Percentiles rank a stretch among this genome's conserved stretches.
These are phyloP conservation scores for Chamaetylas fuelleborni DNA, from an alignment of 2,113 vertebrate species.

Conservation along the genomic window DNA sequence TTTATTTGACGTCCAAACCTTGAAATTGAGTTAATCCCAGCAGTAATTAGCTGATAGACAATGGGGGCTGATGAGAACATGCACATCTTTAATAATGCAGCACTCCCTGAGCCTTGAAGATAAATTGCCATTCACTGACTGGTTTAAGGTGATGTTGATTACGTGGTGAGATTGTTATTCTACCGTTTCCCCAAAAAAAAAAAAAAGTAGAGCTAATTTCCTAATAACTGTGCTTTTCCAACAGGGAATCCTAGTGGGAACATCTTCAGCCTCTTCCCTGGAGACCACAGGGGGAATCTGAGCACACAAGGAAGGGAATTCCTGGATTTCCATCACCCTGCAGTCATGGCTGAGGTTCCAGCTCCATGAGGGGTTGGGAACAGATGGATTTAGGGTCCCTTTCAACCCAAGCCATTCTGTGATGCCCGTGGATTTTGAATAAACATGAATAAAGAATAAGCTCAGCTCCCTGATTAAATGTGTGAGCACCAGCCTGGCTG, in stretches of 20 bases:
- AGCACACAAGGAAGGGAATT: neutral
- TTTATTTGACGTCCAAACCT: neutral
- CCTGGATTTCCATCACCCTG: neutral
- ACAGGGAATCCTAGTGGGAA: neutral
- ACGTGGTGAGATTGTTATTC: neutral
- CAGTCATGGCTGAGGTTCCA: neutral
- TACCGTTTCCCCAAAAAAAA: neutral
- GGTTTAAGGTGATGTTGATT: neutral
- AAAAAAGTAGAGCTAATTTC: neutral
- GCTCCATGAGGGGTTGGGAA: neutral
- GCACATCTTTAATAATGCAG: neutral
- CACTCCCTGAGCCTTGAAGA: neutral
- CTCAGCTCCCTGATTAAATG: neutral
- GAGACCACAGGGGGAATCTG: neutral
- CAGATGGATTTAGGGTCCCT: neutral
- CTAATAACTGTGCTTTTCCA: no score
- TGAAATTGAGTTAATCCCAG: neutral
- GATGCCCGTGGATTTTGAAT: neutral
- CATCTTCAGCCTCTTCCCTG: neutral
- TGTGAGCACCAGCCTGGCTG: neutral
- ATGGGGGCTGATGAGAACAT: neutral
- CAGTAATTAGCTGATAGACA: conserved; percentile 12
- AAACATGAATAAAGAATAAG: no score
- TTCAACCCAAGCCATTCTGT: neutral
- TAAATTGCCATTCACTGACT: neutral